Base-by-base conservation (phyloP, 2,888 invertebrate species). In the Rosalia funebris region DNA sequence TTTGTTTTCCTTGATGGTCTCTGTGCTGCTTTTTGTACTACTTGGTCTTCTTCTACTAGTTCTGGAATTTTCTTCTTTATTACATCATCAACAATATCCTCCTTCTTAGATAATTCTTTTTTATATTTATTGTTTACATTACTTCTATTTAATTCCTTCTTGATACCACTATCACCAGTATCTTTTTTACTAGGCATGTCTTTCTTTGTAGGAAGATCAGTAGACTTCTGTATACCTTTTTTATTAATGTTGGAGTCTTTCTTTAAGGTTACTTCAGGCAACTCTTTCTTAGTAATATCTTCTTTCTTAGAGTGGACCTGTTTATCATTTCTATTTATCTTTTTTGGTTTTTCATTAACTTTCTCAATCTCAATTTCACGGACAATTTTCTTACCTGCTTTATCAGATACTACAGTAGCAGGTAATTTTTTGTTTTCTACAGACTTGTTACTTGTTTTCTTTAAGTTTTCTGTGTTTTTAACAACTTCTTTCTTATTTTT, bases 1-100 rank as follows among this genome's bases (percentile, higher is more conserved):
- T 91, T 91, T 0, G 90, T 90, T 78, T 90, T 91, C 31, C 91
- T 83, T 7, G 87, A 84, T 0, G 89, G 89, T 36, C 90, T 57
- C 36, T 67, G 68, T 7, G 60, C 65, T 11, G 19, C 46, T 52
- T 46, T 48, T 9, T 55, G 48, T 12, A 42, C 32, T 5, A 34
- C 20, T 5, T 14, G 20, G 34, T 50, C 53, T n/a, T 59, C 55
- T 54, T 60, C 63, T 17, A 52, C 36, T 34, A 9, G 46, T 12
- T 63, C 61, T 42, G 32, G 36, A 45, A 56, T 47, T 12, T 20
- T 62, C 31, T 50, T 60, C 55, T 61, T 53, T 37, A 14, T n/a
- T 11, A 34, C 25, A 44, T 65, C 42, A 9, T 50, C 46, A 57
- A 31, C 25, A 14, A 46, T 46, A 72, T 14, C 62, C 46, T 57